These are phyloP conservation scores for Athetis lepigone DNA, from an alignment of 2,888 invertebrate species.

Conservation along the genomic window DNA sequence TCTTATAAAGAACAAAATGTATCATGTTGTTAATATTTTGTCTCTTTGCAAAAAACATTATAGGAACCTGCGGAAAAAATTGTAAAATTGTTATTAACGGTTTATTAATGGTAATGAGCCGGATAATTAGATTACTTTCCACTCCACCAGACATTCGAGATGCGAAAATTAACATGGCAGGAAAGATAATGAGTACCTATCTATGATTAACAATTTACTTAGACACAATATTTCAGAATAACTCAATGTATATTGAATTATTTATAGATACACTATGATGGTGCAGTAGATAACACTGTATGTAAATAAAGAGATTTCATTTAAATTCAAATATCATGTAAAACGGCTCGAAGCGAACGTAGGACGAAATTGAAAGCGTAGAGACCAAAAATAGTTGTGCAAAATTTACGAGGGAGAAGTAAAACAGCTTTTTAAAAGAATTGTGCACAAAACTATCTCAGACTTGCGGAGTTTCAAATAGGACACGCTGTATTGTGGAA, in stretches of 20 bases:
- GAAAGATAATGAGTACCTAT: not conserved
- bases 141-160: conserved; percentile 18
- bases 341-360: conserved; percentile 38
- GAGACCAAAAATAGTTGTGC: conserved; percentile 49
- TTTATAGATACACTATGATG: conserved; percentile 3
- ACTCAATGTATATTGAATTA: not conserved
- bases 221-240: not conserved
- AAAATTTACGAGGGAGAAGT: conserved; percentile 46
- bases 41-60: not conserved
- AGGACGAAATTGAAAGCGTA: conserved; percentile 59
- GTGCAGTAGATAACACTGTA: conserved; percentile 26
- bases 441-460: conserved; percentile 50
- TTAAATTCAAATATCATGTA: conserved; percentile 54
- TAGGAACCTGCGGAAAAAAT: not conserved
- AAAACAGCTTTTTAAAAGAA: conserved; percentile 56
- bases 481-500: conserved; percentile 54
- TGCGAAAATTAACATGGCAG: conserved; percentile 7
- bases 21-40: conserved; percentile 1
- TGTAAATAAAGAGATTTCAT: conserved; percentile 37
- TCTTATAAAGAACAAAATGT: conserved; percentile 11
- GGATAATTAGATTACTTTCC: conserved; percentile 20
- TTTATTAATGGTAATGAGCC: conserved; percentile 26
- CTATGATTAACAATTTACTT: not conserved
- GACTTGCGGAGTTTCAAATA: conserved; percentile 51
- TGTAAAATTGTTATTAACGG: conserved; percentile 14